These are phyloP conservation scores for Oreohelix idahoensis DNA, from an alignment of 1,140 invertebrate species.

Conservation along the genomic window DNA sequence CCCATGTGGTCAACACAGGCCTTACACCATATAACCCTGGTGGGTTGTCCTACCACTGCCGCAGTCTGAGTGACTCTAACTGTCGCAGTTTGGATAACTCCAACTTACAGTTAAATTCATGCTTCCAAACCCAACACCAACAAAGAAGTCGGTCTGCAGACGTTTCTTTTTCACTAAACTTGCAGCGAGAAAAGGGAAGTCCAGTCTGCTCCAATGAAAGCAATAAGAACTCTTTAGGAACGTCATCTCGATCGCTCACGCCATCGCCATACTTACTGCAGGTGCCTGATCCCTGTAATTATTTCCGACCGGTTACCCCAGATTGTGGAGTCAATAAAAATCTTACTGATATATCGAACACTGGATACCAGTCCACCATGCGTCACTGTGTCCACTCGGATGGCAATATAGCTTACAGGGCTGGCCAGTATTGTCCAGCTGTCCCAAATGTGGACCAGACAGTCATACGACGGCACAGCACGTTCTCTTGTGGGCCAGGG, in stretches of 20 bases:
- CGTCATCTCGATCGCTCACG: not conserved
- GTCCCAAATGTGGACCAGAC: not conserved
- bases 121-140: not conserved
- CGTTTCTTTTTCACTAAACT: not conserved
- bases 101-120: not conserved
- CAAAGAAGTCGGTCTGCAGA: constrained; percentile 32
- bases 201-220: constrained; percentile 24
- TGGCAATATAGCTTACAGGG: constrained; percentile 17
- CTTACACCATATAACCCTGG: not conserved
- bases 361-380: not conserved
- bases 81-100: not conserved
- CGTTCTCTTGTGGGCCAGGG: not conserved
- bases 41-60: not conserved
- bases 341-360: not conserved
- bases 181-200: not conserved
- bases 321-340: not conserved
- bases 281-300: constrained; percentile 6
- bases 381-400: constrained; percentile 28
- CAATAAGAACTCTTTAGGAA: constrained; percentile 27
- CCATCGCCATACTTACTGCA: constrained; percentile 32
- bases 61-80: not conserved
- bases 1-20: not conserved
- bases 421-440: not conserved
- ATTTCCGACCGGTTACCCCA: constrained; percentile 13
- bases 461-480: not conserved